Base-by-base conservation (phyloP, 2,113 vertebrate species). In the Atlantisia rogersi region DNA sequence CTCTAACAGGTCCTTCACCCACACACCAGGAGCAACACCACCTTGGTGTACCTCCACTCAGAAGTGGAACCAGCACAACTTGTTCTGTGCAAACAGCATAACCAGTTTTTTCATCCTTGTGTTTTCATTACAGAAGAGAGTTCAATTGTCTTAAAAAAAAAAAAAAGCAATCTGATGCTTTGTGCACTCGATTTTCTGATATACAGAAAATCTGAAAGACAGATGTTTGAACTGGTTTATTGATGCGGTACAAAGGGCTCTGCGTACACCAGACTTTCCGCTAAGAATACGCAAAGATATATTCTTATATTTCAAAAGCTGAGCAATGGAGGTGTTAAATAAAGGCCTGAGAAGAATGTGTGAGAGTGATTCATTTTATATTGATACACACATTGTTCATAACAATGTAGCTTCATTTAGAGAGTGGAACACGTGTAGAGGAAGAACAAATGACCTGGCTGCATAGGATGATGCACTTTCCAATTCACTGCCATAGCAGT, bases 351-450 rank as follows among this genome's bases (percentile, higher is more conserved):
- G 42, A 95, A 92, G 58, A 94, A 60, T 24, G 17, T 60, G 48
- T n/a, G 63, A 77, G 44, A 8, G 40, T 81, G 59, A 82, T 93
- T 91, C 58, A 62, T 88, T 90, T 96, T 60, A 73, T 84, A 80
- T 68, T 53, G 88, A 89, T 82, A 85, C 56, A 85, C 55, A 86
- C 52, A 78, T n/a, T 76, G 56, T 86, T 74, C 86, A 89, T 75
- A 91, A 82, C 91, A 88, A 91, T 15, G 22, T 83, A 86, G 53
- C 44, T 25, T 90, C 73, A 62, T 67, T 76, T 95, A 95, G 92
- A 79, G 35, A 74, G 62, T 32, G 35, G 78, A 55, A 92, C 73
- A 55, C 80, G 92, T 86, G 94, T 90, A 59, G 73, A 94, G 77
- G 28, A 90, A 62, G 31, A 63, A 92, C 94, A 96, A 80, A 82